Conservation (phyloP, 2,113 vertebrate genomes). For the Cygnus buccinator region DNA sequence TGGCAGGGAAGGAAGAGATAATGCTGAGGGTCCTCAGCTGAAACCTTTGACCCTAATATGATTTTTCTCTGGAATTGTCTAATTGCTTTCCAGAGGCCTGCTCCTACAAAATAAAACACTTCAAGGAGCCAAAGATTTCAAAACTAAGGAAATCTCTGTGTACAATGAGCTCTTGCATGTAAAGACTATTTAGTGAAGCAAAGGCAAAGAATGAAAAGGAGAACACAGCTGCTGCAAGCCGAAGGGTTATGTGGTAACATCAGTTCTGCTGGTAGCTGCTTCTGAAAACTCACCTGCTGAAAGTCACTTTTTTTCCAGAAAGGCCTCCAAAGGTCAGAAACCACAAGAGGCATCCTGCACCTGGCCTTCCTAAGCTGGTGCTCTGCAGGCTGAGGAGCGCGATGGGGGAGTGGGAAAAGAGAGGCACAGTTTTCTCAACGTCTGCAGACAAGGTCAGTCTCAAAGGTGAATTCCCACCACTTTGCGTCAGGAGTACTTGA, state of each 20-base stretch:
- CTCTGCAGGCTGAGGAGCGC: background rate
- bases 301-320: background rate
- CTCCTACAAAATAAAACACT: background rate
- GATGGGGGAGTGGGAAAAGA: background rate
- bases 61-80: background rate
- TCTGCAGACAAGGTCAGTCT: background rate
- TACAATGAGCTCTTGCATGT: background rate
- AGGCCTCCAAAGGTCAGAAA: background rate
- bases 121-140: background rate
- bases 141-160: background rate
- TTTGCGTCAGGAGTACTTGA: background rate
- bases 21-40: background rate
- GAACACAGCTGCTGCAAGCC: background rate
- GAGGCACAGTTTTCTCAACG: rapidly evolving
- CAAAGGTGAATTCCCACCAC: background rate
- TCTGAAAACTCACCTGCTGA: background rate
- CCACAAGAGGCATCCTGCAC: background rate
- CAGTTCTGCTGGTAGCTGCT: background rate
- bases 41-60: background rate
- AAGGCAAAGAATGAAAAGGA: background rate
- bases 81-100: background rate
- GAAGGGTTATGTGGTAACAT: background rate
- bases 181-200: background rate
- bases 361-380: background rate
- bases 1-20: background rate